Conservation (phyloP, 2,888 invertebrate species). For the Machimus rusticus region DNA sequence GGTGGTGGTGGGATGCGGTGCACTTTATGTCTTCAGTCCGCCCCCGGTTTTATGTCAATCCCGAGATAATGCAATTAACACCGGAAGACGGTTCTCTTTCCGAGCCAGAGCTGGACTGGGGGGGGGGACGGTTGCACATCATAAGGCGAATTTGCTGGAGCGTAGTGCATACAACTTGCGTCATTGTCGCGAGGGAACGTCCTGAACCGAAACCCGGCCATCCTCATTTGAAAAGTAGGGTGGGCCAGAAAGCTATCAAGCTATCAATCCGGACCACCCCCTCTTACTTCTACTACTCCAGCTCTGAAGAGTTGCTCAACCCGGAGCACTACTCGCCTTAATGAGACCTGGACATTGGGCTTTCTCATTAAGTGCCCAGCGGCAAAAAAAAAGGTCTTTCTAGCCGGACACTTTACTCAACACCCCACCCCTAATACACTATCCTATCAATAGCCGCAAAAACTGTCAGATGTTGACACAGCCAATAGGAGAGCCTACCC, state of each 20-base stretch:
- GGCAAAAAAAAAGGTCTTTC: neutral
- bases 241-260: neutral
- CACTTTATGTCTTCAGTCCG: conserved; percentile 7
- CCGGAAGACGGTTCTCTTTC: conserved; percentile 34
- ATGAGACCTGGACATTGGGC: neutral
- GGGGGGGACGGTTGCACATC: neutral
- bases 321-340: neutral
- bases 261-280: neutral
- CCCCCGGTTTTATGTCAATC: conserved; percentile 38
- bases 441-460: neutral
- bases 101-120: neutral
- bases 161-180: neutral
- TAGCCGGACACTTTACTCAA: neutral
- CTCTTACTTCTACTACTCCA: neutral
- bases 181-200: neutral
- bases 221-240: neutral
- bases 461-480: conserved; percentile 12
- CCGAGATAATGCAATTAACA: conserved; percentile 42
- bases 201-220: neutral
- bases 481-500: neutral
- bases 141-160: neutral
- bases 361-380: neutral
- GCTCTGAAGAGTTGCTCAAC: neutral
- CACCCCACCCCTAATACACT: neutral
- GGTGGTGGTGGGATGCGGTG: neutral